Evolutionary conservation across 2,797 vertebrate species (phyloP), one percentile per base, ranked within the genome.

Genomic region (Sphenodon punctatus): DNA sequence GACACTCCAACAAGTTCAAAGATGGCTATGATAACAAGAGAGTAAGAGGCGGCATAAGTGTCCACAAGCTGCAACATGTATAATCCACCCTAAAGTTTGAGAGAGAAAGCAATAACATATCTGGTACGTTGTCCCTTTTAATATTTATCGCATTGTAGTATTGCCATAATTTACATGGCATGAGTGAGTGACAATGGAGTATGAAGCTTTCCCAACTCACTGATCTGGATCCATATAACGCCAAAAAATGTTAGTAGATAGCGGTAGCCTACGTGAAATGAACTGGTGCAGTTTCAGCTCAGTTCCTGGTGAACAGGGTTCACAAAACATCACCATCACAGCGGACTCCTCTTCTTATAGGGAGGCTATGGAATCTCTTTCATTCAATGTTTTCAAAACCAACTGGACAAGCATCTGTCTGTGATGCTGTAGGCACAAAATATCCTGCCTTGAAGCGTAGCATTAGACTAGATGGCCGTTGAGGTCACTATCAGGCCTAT

Each of bases 21-120:
- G 84, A 99, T 99, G 55, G 98, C 98, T 15, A 99, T 98, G 92
- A 99, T 99, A 88, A 99, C 98, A 5, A 99, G 95, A 66, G 98
- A 99, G 30, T 99, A 99, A 53, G 98, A 99, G 55, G 98, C 98
- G 17, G 98, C 98, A 0, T 96, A 99, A 0, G 97, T 99, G 92
- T 99, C 98, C 92, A 99, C 98, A 63, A 99, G 92, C 95, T 99
- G 98, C 58, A 99, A 96, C 98, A 99, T 99, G 88, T 98, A 99
- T 96, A 99, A 99, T 55, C 98, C 98, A 79, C 95, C 98, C 98
- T 99, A 89, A 82, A 22, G 38, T 49, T 56, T n/a, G n/a, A 9
- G 69, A 11, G 55, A 38, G 60, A 65, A 17, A 58, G 1, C 2
- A 7, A 43, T 90, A 74, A 80, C 0, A 4, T 1, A 39, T 1